These are phyloP conservation scores for Psephotus haematonotus DNA, from an alignment of 2,113 vertebrate genomes.

Conservation along the genomic window DNA sequence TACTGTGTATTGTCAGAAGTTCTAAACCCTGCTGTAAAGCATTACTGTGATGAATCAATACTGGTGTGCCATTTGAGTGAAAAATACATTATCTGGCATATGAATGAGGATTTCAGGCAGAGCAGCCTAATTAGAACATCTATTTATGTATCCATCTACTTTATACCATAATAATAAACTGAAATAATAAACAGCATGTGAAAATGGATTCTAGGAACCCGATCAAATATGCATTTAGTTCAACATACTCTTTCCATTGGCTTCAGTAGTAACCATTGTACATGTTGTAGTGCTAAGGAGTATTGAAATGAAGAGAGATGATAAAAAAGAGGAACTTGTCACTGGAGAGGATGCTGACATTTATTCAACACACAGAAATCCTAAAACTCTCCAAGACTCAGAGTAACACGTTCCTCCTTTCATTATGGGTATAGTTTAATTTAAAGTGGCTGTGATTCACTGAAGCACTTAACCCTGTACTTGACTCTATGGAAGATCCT, in stretches of 20 bases:
- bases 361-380: background rate
- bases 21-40: background rate
- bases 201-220: slow-evolving; percentile 15
- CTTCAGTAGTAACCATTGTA: background rate
- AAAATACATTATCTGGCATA: background rate
- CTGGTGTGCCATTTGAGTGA: background rate
- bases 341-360: background rate
- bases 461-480: background rate
- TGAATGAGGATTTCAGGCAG: background rate
- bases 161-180: background rate
- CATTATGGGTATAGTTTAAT: background rate
- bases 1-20: background rate
- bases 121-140: background rate
- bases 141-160: background rate
- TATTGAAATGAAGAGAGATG: background rate
- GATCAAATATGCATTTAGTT: background rate
- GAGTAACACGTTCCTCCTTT: background rate
- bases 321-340: background rate
- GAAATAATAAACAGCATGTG: background rate
- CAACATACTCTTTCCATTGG: background rate
- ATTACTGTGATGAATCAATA: background rate
- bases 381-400: background rate
- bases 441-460: background rate
- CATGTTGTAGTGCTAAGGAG: background rate
- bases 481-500: background rate